Evolutionary conservation across 2,113 vertebrate species (phyloP).

Genomic region (Heterotis niloticus): DNA sequence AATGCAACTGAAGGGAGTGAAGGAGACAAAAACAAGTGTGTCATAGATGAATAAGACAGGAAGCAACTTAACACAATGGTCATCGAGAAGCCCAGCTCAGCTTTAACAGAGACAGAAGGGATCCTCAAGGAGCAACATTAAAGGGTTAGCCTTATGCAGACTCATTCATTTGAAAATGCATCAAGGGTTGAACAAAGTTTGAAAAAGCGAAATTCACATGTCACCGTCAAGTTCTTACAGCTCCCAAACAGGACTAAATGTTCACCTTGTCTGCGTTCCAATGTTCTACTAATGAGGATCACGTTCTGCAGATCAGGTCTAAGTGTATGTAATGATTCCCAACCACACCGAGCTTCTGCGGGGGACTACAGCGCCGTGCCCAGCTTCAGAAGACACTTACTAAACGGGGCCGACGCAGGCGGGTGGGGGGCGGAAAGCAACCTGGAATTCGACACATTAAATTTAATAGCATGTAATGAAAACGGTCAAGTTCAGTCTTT

Average conservation of each 20-base stretch:
- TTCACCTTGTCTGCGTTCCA: not conserved
- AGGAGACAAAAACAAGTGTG: conserved; percentile 45
- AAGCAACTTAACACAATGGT: conserved; percentile 33
- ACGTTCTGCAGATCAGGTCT: conserved; percentile 21
- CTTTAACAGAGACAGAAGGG: conserved; percentile 20
- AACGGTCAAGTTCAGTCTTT: not conserved
- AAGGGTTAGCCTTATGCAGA: conserved; percentile 1
- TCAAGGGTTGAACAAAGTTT: not conserved
- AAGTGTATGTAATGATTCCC: too few relatives aligned
- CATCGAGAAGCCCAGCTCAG: conserved; percentile 39
- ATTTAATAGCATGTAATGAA: not conserved
- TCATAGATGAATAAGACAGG: conserved; percentile 43
- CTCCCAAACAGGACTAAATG: too few relatives aligned
- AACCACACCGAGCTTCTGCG: not conserved
- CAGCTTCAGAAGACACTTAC: not conserved
- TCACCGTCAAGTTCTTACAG: too few relatives aligned
- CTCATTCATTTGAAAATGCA: not conserved
- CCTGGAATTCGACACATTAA: not conserved
- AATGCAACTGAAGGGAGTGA: not conserved
- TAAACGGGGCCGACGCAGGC: not conserved
- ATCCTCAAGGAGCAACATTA: conserved; percentile 31
- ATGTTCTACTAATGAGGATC: conserved; percentile 15
- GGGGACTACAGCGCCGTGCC: not conserved
- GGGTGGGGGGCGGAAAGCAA: not conserved
- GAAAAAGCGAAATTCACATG: too few relatives aligned